Evolutionary conservation across 2,113 vertebrate species (phyloP), one percentile per base, ranked within the genome.

Genomic region (Xyliphius kryptos): DNA sequence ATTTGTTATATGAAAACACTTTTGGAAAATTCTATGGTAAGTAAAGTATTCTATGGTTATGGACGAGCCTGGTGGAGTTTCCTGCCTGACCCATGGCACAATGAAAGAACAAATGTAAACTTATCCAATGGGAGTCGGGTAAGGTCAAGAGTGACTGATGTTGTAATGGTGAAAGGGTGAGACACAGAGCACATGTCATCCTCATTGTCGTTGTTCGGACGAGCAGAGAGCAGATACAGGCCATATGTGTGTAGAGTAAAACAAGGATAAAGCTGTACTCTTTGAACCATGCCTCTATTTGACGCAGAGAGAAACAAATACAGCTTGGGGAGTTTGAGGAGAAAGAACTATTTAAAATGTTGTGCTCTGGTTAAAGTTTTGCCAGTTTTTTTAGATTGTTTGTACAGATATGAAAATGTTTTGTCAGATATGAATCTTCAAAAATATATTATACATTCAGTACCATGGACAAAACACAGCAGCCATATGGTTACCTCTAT

Each of bases 201-300:
- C 6, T 56, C n/a, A 48, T 11, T 21, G 53, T 56, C 14, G 19
- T 44, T 22, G 53, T 49, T 44, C 19, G 13, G 38, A 49, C 9
- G 14, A 37, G 52, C 22, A 15, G 43, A 63, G 11, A 32, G 21
- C 16, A 56, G 36, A 66, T 36, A 19, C 26, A 57, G 2, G 26
- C 63, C 63, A 58, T 56, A 56, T 56, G 63, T 65, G 22, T 26
- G 62, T 17, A 65, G 44, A 22, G 53, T 49, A 21, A 65, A 48
- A 22, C 52, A 22, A 9, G 51, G 12, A 21, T 20, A 56, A 21
- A 6, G 17, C 17, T 49, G 26, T n/a, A 3, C 26, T 20, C 17
- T 15, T 9, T 47, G 21, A 64, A 63, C 51, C 38, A 19, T 1
- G 40, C 44, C 38, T 54, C 50, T 40, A 44, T 9, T 64, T 55